A percentile compares a stretch with the other conserved stretches of the same genome.
phyloP scores from a whole-genome alignment of 2,113 vertebrate genomes.

The Girardinichthys multiradiatus region DNA sequence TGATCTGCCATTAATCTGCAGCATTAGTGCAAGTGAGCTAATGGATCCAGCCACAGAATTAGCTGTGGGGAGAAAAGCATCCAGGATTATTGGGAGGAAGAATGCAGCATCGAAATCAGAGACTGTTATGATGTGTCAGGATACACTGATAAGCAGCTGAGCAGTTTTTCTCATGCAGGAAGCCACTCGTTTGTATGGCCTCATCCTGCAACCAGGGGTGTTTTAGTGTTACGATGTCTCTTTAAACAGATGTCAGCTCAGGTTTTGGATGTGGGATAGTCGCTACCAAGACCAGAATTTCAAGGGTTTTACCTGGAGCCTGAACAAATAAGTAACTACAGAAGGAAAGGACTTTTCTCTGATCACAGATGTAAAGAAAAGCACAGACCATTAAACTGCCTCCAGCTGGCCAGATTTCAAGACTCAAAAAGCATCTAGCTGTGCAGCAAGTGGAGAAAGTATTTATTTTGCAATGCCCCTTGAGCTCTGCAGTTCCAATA shows the following conservation, averaged over 20 bases:
- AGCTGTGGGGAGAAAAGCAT: constrained; percentile 13
- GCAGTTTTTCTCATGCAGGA: constrained; percentile 4
- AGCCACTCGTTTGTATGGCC: background rate
- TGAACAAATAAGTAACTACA: background rate
- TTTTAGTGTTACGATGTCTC: background rate
- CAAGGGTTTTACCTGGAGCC: too few species aligned
- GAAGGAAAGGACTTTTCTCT: background rate
- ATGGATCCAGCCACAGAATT: constrained; percentile 59
- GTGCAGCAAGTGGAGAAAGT: constrained; percentile 1
- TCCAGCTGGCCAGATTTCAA: constrained; percentile 2
- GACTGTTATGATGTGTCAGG: constrained; percentile 10
- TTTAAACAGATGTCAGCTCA: background rate
- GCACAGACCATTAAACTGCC: constrained; percentile 2
- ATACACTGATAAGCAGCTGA: constrained; percentile 20
- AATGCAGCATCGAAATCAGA: constrained; percentile 32
- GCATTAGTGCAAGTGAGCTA: constrained; percentile 65
- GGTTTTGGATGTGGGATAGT: background rate
- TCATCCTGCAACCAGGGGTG: background rate
- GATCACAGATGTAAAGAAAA: background rate
- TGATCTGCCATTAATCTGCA: constrained; percentile 69
- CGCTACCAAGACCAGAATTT: background rate
- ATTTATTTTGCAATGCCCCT: background rate
- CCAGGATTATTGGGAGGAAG: constrained; percentile 9
- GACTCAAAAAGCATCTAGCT: constrained; percentile 4
- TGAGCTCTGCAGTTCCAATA: background rate